These are phyloP conservation scores for Grus americana DNA, from an alignment of 2,113 vertebrate species.

Conservation along the genomic window DNA sequence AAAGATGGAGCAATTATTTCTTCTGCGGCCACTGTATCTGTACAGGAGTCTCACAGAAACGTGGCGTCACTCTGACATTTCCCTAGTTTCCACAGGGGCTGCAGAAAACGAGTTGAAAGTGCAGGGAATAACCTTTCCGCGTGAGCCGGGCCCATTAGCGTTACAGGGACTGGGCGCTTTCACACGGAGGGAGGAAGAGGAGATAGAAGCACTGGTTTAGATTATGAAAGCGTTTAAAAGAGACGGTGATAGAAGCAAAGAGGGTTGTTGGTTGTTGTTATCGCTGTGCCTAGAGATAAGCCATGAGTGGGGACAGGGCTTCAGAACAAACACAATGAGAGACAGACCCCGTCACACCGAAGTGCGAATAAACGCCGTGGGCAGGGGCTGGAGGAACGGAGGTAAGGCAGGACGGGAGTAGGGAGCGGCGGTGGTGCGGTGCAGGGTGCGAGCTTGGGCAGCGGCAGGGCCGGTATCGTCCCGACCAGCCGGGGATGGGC, in stretches of 20 bases:
- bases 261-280: constrained; percentile 5
- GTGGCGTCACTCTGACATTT: background rate
- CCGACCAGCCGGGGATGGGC: background rate
- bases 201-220: background rate
- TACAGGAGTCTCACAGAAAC: background rate
- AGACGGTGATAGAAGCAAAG: background rate
- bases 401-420: background rate
- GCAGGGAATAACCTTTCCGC: background rate
- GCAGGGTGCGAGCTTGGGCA: background rate
- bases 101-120: background rate
- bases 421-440: accelerated
- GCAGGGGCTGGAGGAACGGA: background rate
- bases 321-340: background rate
- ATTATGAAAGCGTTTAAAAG: background rate
- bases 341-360: background rate
- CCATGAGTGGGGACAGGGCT: constrained; percentile 16
- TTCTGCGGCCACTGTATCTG: background rate
- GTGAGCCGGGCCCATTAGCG: background rate
- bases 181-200: background rate
- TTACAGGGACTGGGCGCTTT: background rate
- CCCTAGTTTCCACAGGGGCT: background rate
- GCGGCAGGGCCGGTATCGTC: background rate
- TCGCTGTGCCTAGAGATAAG: background rate
- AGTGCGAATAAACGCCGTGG: background rate
- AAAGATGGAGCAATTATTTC: background rate